These are phyloP conservation scores for Eretmocerus hayati DNA, from an alignment of 2,888 invertebrate genomes.

Conservation along the genomic window DNA sequence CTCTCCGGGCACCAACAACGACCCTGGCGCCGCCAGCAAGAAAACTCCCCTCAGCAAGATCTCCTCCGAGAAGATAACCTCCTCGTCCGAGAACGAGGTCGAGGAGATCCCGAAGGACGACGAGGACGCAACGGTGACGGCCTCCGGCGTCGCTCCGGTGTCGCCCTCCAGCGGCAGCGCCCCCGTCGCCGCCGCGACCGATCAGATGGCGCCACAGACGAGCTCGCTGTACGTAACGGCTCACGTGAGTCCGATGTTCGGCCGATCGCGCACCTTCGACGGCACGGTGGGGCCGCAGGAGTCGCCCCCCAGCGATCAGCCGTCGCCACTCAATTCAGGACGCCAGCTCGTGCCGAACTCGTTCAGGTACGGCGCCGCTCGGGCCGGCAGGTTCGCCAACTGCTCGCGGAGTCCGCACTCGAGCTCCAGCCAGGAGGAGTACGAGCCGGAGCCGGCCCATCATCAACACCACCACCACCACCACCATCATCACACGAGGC, in stretches of 20 bases:
- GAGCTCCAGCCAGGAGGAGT: conserved; percentile 66
- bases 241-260: conserved; percentile 2
- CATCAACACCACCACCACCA: conserved; percentile 52
- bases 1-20: conserved; percentile 11
- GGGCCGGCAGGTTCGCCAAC: conserved; percentile 52
- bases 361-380: conserved; percentile 12
- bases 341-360: not conserved
- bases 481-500: conserved; percentile 65
- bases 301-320: not conserved
- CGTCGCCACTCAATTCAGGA: not conserved
- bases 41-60: conserved; percentile 12
- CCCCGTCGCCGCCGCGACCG: no score
- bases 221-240: conserved; percentile 27
- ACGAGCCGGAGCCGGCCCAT: conserved; percentile 50
- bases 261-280: conserved; percentile 40
- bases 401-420: conserved; percentile 58
- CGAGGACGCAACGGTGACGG: not conserved
- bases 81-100: conserved; percentile 39
- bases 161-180: conserved; percentile 6
- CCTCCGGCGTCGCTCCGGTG: conserved; percentile 17
- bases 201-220: no score
- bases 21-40: conserved; percentile 18
- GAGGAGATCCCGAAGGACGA: conserved; percentile 38
- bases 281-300: conserved; percentile 30
- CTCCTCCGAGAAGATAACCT: conserved; percentile 36